A percentile compares a stretch with the other conserved stretches of the same genome.
Conservation (phyloP, 2,113 vertebrate genomes). For the Sus scrofa region DNA sequence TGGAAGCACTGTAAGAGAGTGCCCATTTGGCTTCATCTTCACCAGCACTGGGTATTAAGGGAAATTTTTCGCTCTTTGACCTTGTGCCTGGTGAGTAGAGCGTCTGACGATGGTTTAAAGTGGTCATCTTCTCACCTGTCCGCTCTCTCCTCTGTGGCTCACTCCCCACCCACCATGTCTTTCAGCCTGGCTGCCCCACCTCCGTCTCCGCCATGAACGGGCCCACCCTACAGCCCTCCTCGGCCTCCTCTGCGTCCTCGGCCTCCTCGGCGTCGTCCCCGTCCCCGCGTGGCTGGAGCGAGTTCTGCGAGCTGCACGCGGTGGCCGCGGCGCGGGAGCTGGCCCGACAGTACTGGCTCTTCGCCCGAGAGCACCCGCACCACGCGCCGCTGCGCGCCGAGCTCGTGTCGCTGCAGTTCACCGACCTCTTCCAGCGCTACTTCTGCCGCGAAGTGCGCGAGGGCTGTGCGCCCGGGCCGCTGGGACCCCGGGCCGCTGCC, state of each 20-base stretch:
- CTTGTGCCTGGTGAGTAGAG: neutral
- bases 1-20: accelerated
- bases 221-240: conserved; percentile 91
- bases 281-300: conserved; percentile 94
- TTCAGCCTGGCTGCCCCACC: conserved; percentile 90
- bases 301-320: conserved; percentile 98
- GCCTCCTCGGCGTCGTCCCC: conserved; percentile 81
- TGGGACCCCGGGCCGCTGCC: conserved; percentile 86
- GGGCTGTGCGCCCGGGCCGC: conserved; percentile 85
- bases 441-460: conserved; percentile 95
- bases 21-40: neutral
- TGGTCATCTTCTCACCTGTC: accelerated
- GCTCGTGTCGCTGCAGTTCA: conserved; percentile 96
- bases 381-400: conserved; percentile 94
- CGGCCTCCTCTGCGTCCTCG: conserved; percentile 2
- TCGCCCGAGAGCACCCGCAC: conserved; percentile 92
- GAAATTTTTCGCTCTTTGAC: neutral
- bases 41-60: neutral
- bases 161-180: conserved; percentile 73
- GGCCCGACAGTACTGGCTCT: conserved; percentile 95
- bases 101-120: neutral
- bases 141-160: neutral
- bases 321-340: conserved; percentile 94
- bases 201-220: conserved; percentile 97
- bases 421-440: conserved; percentile 96